Percentiles rank a stretch among this genome's conserved stretches.
Conservation (phyloP, 2,113 vertebrate species). For the Xiphophorus maculatus region DNA sequence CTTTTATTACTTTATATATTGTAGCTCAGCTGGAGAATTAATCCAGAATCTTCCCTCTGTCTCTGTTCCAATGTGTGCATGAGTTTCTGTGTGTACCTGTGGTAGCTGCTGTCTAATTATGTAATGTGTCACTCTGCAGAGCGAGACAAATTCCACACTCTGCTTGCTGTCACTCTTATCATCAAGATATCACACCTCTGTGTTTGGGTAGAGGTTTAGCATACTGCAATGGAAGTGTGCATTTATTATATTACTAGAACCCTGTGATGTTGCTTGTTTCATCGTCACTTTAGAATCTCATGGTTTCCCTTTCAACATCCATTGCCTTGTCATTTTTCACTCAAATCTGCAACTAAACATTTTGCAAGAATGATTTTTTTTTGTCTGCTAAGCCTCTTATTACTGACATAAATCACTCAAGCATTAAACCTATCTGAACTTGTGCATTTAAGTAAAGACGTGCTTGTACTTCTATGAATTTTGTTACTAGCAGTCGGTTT, state of each 20-base stretch:
- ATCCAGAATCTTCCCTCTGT: constrained; percentile 8
- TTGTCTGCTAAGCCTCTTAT: no score
- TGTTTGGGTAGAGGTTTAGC: constrained; percentile 39
- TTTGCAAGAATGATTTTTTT: no score
- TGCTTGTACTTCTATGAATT: background rate
- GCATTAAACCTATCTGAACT: background rate
- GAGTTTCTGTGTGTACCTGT: constrained; percentile 36
- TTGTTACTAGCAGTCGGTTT: background rate
- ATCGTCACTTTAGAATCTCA: background rate
- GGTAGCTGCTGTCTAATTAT: constrained; percentile 70
- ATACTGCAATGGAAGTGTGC: constrained; percentile 1
- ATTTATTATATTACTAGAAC: background rate
- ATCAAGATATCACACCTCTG: constrained; percentile 26
- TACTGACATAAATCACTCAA: background rate
- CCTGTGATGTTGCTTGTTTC: background rate
- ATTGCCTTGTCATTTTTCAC: no score
- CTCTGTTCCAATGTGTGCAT: constrained; percentile 5
- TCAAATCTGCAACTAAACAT: no score
- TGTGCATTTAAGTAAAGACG: background rate
- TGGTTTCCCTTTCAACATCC: no score
- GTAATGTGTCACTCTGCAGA: constrained; percentile 59
- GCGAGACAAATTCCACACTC: constrained; percentile 45
- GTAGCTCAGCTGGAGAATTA: constrained; percentile 40
- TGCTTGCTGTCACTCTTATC: constrained; percentile 50
- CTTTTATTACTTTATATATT: constrained; percentile 38